Base-by-base conservation (phyloP, 2,888 invertebrate genomes). In the Lycophotia porphyrea region DNA sequence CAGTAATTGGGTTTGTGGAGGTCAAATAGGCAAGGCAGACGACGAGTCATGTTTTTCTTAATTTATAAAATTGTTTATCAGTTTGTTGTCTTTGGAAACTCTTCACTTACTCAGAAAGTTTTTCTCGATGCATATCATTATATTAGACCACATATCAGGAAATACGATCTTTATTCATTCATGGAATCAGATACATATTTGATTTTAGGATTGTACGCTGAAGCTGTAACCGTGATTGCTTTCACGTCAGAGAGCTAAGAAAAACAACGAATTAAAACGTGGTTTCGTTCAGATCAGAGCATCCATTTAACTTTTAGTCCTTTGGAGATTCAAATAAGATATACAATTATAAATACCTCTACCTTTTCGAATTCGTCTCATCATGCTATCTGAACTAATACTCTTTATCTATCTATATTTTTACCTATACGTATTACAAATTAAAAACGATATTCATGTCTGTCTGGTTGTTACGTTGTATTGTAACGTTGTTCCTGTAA, bases 221-320 rank as follows among this genome's bases (percentile, higher is more conserved):
- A 39, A 78, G 5, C 55, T 49, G 18, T 34, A 64, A 27, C 27
- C 21, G 34, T 58, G 55, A 78, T 78, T 60, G 72, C 34, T 34
- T 64, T 49, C 42, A 65, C 34, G 34, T 65, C 34, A 44, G 15
- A 58, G 42, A 36, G 8, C 8, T 79, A 65, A 65, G 42, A 79
- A 79, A 80, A 73, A 58, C 18, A n/a, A 66, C 21, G 31, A 65
- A 58, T 24, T 13, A 2, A 15, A 61, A 55, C 27, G 24, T 36
- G 55, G 21, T 74, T 67, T 27, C 55, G 27, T 80, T 47, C 66
- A 52, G 34, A 24, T 55, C 58, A n/a, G 55, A 31, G 31, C n/a
- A 78, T 73, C 47, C 55, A 68, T 74, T 47, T 55, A 74, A 74
- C 61, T 80, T 68, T 75, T n/a, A 64, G 7, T 42, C 47, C 47